Conservation (phyloP, 2,888 invertebrate genomes). For the Cataglyphis altisquamis region DNA sequence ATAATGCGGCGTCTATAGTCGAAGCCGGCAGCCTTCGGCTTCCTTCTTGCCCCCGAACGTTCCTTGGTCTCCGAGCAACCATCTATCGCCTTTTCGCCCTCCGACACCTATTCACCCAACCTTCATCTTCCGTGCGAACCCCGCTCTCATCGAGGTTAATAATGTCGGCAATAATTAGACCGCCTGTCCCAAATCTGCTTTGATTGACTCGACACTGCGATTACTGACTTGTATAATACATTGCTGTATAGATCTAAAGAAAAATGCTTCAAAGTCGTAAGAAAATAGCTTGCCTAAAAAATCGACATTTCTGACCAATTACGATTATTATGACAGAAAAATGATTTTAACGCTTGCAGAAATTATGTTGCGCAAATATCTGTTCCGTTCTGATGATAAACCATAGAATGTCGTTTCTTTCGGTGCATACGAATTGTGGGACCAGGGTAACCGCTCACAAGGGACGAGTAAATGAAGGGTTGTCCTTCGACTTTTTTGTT, state of each 20-base stretch:
- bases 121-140: conserved; percentile 66
- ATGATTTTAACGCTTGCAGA: background rate
- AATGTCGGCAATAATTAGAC: conserved; percentile 76
- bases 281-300: background rate
- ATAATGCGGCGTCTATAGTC: conserved; percentile 81
- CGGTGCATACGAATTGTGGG: conserved; percentile 34
- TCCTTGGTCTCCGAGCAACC: conserved; percentile 71
- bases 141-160: conserved; percentile 68
- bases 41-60: conserved; percentile 62
- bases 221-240: background rate
- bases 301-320: background rate
- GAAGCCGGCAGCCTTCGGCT: conserved; percentile 63
- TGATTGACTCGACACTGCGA: conserved; percentile 26
- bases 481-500: conserved; percentile 65
- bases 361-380: conserved; percentile 12
- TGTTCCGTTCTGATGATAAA: conserved; percentile 30
- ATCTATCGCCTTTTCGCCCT: conserved; percentile 79
- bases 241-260: background rate
- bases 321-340: background rate
- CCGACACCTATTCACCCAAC: conserved; percentile 75
- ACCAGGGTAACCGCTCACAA: conserved; percentile 71
- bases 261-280: background rate
- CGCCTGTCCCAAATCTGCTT: conserved; percentile 64
- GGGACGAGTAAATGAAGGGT: conserved; percentile 79
- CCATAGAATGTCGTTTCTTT: conserved; percentile 37